phyloP scores from a whole-genome alignment of 2,797 vertebrate species.

The Platalea minor region DNA sequence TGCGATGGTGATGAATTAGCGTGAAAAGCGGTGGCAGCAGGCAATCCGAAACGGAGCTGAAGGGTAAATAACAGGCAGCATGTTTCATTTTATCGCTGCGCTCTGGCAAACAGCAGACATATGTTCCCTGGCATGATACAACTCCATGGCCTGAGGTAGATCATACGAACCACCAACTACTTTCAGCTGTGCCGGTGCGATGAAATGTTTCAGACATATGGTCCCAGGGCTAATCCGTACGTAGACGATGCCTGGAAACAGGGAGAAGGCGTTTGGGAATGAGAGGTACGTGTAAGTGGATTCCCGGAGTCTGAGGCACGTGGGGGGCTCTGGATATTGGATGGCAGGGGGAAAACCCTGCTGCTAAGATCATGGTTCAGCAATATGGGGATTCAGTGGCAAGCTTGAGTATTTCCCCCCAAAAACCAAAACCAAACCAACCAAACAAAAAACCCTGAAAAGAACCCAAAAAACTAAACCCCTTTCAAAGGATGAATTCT shows the following conservation, averaged over 20 bases:
- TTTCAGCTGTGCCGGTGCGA: constrained; percentile 65
- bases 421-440: background rate
- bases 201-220: constrained; percentile 64
- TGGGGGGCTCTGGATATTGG: background rate
- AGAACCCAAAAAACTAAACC: no score
- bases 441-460: background rate
- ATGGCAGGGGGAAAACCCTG: background rate
- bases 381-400: background rate
- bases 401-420: background rate
- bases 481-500: background rate
- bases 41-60: background rate
- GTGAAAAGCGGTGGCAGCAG: background rate
- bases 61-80: background rate
- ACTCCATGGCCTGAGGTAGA: background rate
- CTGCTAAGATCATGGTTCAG: background rate
- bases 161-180: background rate
- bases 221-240: constrained; percentile 37
- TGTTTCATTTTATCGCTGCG: background rate
- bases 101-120: background rate
- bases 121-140: background rate
- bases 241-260: constrained; percentile 6
- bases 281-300: background rate
- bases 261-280: constrained; percentile 13
- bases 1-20: background rate
- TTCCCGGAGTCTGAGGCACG: background rate